phyloP scores from a whole-genome alignment of 2,797 vertebrate genomes.

The Gobio occitaniae region DNA sequence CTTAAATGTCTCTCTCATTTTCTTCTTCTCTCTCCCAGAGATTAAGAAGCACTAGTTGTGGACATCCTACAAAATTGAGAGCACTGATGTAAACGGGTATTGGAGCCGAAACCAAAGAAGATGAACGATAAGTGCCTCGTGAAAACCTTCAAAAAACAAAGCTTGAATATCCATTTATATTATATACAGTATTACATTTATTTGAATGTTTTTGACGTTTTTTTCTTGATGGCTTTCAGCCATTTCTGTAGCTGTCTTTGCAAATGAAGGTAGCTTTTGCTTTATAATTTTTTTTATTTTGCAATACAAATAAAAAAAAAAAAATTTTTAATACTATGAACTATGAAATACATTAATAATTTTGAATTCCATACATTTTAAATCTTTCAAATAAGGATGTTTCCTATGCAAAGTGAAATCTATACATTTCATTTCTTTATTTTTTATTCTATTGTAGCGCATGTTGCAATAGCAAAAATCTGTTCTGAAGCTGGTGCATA shows the following conservation, averaged over 20 bases:
- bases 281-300: background rate
- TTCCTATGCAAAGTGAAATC: background rate
- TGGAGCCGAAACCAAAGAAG: conserved; percentile 10
- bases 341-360: no score
- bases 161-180: background rate
- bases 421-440: background rate
- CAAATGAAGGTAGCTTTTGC: background rate
- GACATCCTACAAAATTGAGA: conserved; percentile 23
- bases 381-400: background rate
- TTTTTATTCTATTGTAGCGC: conserved; percentile 3
- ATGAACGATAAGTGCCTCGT: background rate
- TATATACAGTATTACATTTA: background rate
- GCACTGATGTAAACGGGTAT: conserved; percentile 2
- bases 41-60: background rate
- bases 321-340: background rate
- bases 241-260: background rate
- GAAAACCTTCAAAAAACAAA: background rate
- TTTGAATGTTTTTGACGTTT: background rate
- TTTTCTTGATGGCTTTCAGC: background rate
- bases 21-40: conserved; percentile 42
- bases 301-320: background rate
- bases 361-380: background rate
- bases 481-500: background rate
- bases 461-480: conserved; percentile 26
- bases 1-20: conserved; percentile 3